A percentile compares a stretch with the other conserved stretches of the same genome.
These are phyloP conservation scores for Sitobion miscanthi DNA, from an alignment of 1,140 invertebrate genomes.

Conservation along the genomic window DNA sequence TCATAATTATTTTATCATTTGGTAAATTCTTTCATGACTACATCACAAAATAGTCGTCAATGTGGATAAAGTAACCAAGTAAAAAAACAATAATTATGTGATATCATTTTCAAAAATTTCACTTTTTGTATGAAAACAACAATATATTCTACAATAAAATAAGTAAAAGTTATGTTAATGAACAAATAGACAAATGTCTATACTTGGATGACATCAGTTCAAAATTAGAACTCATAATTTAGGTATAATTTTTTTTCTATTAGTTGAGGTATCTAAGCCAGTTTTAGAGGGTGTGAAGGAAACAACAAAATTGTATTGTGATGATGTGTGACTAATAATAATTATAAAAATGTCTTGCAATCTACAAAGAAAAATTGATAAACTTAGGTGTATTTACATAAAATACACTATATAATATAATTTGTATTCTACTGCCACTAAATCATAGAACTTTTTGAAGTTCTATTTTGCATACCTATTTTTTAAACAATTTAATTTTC, in stretches of 20 bases:
- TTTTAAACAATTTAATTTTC: conserved; percentile 40
- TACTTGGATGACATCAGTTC: background rate
- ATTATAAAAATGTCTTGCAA: background rate
- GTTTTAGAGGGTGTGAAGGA: background rate
- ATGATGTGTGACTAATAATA: background rate
- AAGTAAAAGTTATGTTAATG: background rate
- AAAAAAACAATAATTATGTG: background rate
- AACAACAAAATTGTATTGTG: background rate
- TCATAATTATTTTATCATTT: too few species aligned
- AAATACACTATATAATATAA: background rate
- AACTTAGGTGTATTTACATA: background rate
- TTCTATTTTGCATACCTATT: background rate
- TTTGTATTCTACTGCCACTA: background rate
- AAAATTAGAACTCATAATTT: background rate
- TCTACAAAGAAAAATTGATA: background rate
- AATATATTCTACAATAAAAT: background rate
- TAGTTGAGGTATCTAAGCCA: background rate
- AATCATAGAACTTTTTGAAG: background rate
- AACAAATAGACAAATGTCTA: background rate
- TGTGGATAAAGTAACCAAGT: background rate
- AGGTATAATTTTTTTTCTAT: background rate
- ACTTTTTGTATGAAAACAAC: background rate
- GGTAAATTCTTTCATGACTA: background rate
- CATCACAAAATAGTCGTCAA: background rate
- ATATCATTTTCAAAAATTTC: background rate